Percentiles rank a stretch among this genome's conserved stretches.
These are phyloP conservation scores for Physocephala rufipes DNA, from an alignment of 2,888 invertebrate genomes.

Conservation along the genomic window DNA sequence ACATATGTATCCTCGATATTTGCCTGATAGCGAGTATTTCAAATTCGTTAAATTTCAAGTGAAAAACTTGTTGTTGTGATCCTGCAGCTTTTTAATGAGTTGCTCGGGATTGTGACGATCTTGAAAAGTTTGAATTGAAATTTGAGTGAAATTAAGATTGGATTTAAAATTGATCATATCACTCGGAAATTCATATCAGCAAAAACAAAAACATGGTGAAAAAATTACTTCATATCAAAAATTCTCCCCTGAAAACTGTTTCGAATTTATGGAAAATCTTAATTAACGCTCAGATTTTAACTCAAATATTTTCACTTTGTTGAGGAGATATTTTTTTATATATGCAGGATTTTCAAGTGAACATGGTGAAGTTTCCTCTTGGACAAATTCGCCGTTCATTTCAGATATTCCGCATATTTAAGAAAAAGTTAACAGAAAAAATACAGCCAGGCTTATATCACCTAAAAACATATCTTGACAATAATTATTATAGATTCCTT, in stretches of 20 bases:
- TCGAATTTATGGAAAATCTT: too few relatives aligned
- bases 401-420: slow-evolving; percentile 21
- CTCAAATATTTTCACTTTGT: slow-evolving; percentile 7
- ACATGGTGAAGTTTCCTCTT: slow-evolving; percentile 34
- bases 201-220: not conserved
- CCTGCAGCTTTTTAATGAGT: not conserved
- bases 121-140: slow-evolving; percentile 1
- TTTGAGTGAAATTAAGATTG: not conserved
- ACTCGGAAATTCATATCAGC: not conserved
- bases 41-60: not conserved
- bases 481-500: slow-evolving; percentile 56
- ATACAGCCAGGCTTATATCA: slow-evolving; percentile 66
- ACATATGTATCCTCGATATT: slow-evolving; percentile 45
- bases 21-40: slow-evolving; percentile 61
- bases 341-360: slow-evolving; percentile 21
- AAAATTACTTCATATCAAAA: too few relatives aligned
- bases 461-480: slow-evolving; percentile 66
- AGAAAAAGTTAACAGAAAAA: slow-evolving; percentile 38
- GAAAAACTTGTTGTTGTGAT: not conserved
- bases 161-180: not conserved
- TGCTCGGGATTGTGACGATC: too few relatives aligned
- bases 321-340: not conserved
- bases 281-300: not conserved
- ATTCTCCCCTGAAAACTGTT: too few relatives aligned
- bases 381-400: not conserved